Conservation (phyloP, 2,888 invertebrate genomes). For the Limenitis camilla region DNA sequence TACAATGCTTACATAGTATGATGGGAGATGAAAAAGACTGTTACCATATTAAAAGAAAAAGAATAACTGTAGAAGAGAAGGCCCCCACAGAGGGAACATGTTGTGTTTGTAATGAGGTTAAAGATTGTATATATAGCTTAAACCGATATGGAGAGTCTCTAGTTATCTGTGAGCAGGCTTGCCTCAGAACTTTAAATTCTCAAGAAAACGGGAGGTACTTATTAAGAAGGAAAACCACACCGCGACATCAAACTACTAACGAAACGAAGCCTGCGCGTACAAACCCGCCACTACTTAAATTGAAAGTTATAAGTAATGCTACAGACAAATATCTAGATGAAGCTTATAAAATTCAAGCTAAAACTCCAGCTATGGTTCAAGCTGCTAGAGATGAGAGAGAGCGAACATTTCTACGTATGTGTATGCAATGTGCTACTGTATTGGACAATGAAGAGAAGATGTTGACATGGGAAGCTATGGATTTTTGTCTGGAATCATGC, state of each 20-base stretch:
- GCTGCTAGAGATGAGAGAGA: constrained; percentile 75
- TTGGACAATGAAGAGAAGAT: constrained; percentile 75
- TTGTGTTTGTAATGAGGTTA: constrained; percentile 65
- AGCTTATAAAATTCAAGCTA: constrained; percentile 73
- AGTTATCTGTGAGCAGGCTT: constrained; percentile 73
- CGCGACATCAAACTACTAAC: constrained; percentile 26
- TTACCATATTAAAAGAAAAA: constrained; percentile 69
- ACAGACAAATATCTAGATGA: constrained; percentile 70
- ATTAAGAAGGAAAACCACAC: constrained; percentile 38
- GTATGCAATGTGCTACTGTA: constrained; percentile 71
- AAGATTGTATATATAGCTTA: constrained; percentile 63
- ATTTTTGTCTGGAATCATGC: constrained; percentile 92
- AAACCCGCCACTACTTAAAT: constrained; percentile 55
- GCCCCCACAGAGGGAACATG: constrained; percentile 45
- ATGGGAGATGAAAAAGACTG: constrained; percentile 71
- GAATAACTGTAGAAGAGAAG: constrained; percentile 60
- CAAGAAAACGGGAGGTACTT: constrained; percentile 56
- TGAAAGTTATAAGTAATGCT: constrained; percentile 69
- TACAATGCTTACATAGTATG: constrained; percentile 69
- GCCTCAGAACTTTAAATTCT: constrained; percentile 68
- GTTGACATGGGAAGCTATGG: constrained; percentile 93
- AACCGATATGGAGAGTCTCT: constrained; percentile 64
- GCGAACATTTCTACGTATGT: constrained; percentile 72
- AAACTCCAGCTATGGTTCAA: constrained; percentile 74
- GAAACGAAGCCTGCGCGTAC: constrained; percentile 3